Evolutionary conservation across 2,113 vertebrate species (phyloP).

Genomic region (Xenotilapia caudafasciata): DNA sequence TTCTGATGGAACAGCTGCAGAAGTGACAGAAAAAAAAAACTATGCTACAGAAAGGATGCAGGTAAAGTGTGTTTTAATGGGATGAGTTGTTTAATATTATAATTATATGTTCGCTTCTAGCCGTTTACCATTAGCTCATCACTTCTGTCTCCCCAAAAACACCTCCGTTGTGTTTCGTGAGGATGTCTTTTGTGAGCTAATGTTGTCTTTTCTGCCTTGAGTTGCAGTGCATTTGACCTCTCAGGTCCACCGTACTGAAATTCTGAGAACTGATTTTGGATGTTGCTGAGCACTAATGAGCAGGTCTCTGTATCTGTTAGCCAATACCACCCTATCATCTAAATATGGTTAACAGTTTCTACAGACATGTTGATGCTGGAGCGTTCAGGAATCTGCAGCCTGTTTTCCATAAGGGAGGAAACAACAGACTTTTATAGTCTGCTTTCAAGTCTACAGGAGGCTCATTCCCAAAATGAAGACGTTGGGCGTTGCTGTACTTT

Average conservation of each 20-base stretch:
- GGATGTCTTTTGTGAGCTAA: not conserved
- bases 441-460: not conserved
- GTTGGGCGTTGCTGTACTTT: not conserved
- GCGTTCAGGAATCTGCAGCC: not conserved
- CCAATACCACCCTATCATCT: not conserved
- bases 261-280: not conserved
- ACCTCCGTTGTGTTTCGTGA: not conserved
- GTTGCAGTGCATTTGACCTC: not conserved
- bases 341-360: not conserved
- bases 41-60: not conserved
- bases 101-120: not conserved
- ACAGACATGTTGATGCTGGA: not conserved
- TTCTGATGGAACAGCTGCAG: not conserved
- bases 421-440: not conserved
- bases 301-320: not conserved
- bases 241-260: not conserved
- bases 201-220: not conserved
- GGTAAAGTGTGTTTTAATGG: not conserved
- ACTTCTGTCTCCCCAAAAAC: not conserved
- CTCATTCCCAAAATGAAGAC: not conserved
- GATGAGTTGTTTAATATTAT: not conserved
- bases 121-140: not conserved
- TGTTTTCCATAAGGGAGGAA: not conserved
- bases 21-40: not conserved
- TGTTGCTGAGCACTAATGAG: not conserved